These are phyloP conservation scores for Elmis aenea DNA, from an alignment of 2,888 invertebrate species.

Conservation along the genomic window DNA sequence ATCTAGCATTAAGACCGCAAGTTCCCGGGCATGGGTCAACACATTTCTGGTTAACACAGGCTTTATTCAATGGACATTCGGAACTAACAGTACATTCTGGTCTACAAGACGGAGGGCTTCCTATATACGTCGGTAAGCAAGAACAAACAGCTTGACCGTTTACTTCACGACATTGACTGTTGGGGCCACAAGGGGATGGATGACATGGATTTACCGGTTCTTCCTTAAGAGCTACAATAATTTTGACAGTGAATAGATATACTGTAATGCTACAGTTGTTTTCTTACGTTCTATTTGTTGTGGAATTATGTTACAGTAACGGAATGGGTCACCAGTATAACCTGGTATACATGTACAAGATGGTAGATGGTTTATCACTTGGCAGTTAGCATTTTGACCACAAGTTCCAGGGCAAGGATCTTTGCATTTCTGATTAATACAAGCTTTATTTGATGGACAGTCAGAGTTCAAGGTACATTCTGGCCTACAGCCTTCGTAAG, in stretches of 20 bases:
- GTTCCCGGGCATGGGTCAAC: slow-evolving; percentile 66
- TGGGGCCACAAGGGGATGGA: slow-evolving; percentile 64
- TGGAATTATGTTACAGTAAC: slow-evolving; percentile 24
- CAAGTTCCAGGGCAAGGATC: slow-evolving; percentile 75
- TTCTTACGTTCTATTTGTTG: slow-evolving; percentile 41
- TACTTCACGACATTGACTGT: slow-evolving; percentile 55
- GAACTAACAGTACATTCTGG: slow-evolving; percentile 69
- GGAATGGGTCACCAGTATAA: slow-evolving; percentile 54
- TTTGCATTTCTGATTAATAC: slow-evolving; percentile 67
- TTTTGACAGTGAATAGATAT: slow-evolving; percentile 13
- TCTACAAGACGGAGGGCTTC: slow-evolving; percentile 56
- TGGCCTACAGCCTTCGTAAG: slow-evolving; percentile 71
- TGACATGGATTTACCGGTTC: slow-evolving; percentile 54
- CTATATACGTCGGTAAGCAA: slow-evolving; percentile 56
- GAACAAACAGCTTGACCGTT: slow-evolving; percentile 57
- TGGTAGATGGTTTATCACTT: slow-evolving; percentile 66
- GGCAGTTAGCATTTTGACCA: slow-evolving; percentile 67
- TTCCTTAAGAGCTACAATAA: slow-evolving; percentile 19
- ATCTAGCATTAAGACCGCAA: slow-evolving; percentile 68
- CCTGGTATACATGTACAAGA: slow-evolving; percentile 61
- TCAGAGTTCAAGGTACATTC: slow-evolving; percentile 70
- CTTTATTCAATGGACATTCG: slow-evolving; percentile 63
- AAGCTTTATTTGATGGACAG: slow-evolving; percentile 67
- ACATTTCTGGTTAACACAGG: slow-evolving; percentile 66
- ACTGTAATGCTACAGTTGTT: slow-evolving; percentile 36